phyloP scores from a whole-genome alignment of 2,888 invertebrate species.

The Xanthostigma xanthostigma region DNA sequence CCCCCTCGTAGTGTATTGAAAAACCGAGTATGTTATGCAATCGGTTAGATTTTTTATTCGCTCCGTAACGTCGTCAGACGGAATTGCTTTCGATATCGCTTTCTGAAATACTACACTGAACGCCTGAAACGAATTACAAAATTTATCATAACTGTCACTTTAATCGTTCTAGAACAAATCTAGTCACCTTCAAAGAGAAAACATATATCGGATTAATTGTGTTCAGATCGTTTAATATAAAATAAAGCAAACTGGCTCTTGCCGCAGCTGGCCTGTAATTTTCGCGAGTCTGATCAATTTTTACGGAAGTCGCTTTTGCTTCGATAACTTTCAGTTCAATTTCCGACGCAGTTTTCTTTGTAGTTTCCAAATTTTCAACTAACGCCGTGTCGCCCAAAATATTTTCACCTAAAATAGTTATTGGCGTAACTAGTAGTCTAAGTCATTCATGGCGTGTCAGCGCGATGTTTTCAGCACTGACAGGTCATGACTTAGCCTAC shows the following conservation, averaged over 20 bases:
- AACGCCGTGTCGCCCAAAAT: constrained; percentile 87
- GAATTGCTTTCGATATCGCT: constrained; percentile 78
- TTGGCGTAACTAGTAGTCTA: too few species aligned
- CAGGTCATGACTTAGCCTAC: too few species aligned
- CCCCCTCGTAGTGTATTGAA: constrained; percentile 86
- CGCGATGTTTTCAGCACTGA: too few species aligned
- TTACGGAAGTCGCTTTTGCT: constrained; percentile 78
- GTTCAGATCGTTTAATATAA: constrained; percentile 87
- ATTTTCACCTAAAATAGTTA: constrained; percentile 48
- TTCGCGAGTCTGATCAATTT: constrained; percentile 89
- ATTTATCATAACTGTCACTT: constrained; percentile 3
- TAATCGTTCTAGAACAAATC: neutral
- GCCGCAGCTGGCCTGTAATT: constrained; percentile 78
- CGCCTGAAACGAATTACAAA: constrained; percentile 42
- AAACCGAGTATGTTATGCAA: constrained; percentile 87
- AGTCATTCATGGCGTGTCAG: too few species aligned
- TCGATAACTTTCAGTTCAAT: constrained; percentile 87
- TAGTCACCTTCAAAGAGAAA: constrained; percentile 75
- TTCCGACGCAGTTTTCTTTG: constrained; percentile 90
- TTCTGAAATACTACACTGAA: constrained; percentile 97
- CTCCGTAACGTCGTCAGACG: constrained; percentile 58
- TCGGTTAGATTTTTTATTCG: constrained; percentile 84
- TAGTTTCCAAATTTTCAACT: constrained; percentile 91
- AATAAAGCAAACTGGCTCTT: constrained; percentile 84
- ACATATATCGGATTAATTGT: constrained; percentile 96